Evolutionary conservation across 1,140 invertebrate species (phyloP), one percentile per base, ranked within the genome.

Genomic region (Drosophila bifasciata): DNA sequence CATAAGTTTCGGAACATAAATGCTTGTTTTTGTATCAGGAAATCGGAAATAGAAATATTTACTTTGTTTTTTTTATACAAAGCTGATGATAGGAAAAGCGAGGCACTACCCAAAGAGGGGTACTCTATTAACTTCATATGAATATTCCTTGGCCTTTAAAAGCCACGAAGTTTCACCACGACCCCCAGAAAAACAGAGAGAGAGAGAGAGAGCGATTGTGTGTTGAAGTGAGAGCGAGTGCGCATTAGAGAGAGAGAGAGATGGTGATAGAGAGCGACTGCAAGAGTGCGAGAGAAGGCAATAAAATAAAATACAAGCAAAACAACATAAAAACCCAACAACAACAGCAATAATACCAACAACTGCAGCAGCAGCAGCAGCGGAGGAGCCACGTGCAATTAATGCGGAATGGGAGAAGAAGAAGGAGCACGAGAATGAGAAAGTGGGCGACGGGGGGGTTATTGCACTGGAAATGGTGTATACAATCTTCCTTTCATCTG

Each of bases 221-320:
- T 21, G 23, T 60, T 15, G 17, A 49, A 67, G 45, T 50, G 63
- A 36, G 63, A 69, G 70, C 40, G 71, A 69, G 64, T 60, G 63
- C 57, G 72, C 57, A 61, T 62, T 39, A 13, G 76, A 49, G 32
- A 56, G 76, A 49, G 32, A 56, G 25, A 40, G 64, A 56, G 46
- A 51, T 45, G 53, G 55, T 45, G 51, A 59, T 41, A 66, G 52
- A 63, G 49, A 59, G 51, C 32, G 23, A 21, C 36, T 44, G 53
- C 53, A 45, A 62, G 60, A 49, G 55, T 70, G 46, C 63, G 57
- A 53, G 55, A 67, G 45, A 56, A 62, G 67, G 83, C 60, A 78
- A 88, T 89, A 88, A 79, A 88, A 88, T 88, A 88, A 88, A 88
- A 88, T 88, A 89, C 78, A 88, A 84, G 84, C 84, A 88, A 88